Conservation (phyloP, 2,113 vertebrate genomes). For the Nothoprocta perdicaria region DNA sequence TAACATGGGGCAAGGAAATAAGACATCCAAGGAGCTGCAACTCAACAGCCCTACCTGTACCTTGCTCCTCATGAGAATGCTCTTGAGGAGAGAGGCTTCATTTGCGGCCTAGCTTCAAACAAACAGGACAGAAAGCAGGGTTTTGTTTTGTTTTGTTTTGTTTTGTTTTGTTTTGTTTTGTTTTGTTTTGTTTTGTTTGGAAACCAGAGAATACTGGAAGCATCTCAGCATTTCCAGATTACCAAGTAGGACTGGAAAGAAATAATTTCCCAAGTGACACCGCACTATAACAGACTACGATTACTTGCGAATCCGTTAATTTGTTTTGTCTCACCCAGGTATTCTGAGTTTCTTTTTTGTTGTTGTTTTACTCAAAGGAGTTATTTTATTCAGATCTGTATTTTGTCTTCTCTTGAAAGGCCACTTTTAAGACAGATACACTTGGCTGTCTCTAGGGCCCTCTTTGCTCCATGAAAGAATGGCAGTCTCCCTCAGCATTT, state of each 20-base stretch:
- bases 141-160: neutral
- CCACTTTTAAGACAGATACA: neutral
- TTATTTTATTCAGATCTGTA: neutral
- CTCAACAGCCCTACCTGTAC: neutral
- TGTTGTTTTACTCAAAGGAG: neutral
- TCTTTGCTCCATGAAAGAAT: neutral
- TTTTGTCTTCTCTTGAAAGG: neutral
- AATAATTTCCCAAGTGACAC: neutral
- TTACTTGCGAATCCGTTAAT: neutral
- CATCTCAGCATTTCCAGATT: neutral
- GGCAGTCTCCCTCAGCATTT: neutral
- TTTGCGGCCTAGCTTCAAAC: neutral
- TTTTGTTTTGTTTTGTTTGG: neutral
- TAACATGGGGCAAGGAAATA: neutral
- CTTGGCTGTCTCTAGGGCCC: neutral
- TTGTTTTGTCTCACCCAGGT: neutral
- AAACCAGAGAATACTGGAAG: neutral
- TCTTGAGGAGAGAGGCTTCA: neutral
- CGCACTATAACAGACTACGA: neutral
- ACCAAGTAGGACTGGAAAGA: neutral
- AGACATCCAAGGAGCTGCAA: neutral
- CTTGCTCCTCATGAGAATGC: neutral
- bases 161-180: no score
- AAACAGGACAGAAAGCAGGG: neutral
- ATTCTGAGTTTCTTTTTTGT: neutral